Percentiles rank a stretch among this genome's conserved stretches.
These are phyloP conservation scores for Pantherophis vulpinus DNA, from an alignment of 2,797 vertebrate genomes.

Conservation along the genomic window DNA sequence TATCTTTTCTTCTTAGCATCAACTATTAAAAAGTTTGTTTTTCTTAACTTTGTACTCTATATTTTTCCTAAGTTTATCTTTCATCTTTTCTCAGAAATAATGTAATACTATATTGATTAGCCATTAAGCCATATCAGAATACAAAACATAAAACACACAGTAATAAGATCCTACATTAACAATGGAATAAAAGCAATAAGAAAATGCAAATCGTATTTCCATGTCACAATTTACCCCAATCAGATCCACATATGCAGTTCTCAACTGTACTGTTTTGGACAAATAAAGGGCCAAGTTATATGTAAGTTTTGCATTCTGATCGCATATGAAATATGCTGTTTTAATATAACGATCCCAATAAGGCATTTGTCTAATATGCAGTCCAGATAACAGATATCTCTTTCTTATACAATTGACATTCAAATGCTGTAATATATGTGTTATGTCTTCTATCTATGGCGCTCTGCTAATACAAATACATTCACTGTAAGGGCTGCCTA, in stretches of 20 bases:
- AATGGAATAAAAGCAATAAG: not conserved
- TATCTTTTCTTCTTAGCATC: not conserved
- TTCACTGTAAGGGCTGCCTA: not conserved
- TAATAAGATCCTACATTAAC: not conserved
- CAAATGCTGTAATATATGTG: not conserved
- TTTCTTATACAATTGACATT: not conserved
- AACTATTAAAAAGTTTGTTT: not conserved
- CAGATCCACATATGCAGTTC: not conserved
- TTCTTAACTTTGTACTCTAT: not conserved
- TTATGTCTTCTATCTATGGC: not conserved
- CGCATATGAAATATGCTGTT: not conserved
- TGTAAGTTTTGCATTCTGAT: not conserved
- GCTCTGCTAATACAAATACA: not conserved
- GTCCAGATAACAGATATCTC: not conserved
- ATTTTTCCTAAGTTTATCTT: not conserved
- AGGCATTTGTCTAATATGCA: not conserved
- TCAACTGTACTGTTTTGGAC: not conserved
- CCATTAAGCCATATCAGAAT: not conserved
- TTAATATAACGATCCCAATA: not conserved
- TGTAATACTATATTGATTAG: not conserved
- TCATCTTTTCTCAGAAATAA: not conserved
- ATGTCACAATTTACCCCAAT: not conserved
- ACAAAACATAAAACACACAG: not conserved
- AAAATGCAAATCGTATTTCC: not conserved
- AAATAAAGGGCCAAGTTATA: not conserved